Percentiles rank a stretch among this genome's conserved stretches.
These are phyloP conservation scores for Siphamia tubifer DNA, from an alignment of 2,113 vertebrate species.

Conservation along the genomic window DNA sequence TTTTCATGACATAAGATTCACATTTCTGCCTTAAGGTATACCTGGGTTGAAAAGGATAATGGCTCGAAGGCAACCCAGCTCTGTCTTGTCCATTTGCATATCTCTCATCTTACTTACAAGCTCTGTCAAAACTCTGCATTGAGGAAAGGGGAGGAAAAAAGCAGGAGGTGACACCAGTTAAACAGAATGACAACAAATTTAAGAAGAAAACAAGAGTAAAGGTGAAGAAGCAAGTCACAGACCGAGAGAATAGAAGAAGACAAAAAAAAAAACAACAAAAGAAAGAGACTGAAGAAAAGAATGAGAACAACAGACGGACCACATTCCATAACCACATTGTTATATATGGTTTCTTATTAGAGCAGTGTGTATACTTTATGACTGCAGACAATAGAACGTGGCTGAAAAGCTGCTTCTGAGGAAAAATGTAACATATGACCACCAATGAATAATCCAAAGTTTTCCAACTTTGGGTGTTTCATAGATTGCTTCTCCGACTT, in stretches of 20 bases:
- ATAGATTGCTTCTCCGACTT: not conserved
- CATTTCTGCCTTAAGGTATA: not conserved
- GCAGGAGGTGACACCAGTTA: not conserved
- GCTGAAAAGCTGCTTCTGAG: slow-evolving; percentile 42
- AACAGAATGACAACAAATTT: not conserved
- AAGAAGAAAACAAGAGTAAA: not conserved
- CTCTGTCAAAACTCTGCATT: slow-evolving; percentile 81
- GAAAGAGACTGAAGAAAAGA: not conserved
- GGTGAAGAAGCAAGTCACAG: not conserved
- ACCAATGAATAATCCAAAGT: not conserved
- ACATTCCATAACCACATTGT: not conserved
- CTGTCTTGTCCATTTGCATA: slow-evolving; percentile 87
- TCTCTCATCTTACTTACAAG: slow-evolving; percentile 86
- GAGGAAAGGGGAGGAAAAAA: not conserved
- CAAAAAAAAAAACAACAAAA: not conserved
- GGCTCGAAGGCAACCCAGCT: slow-evolving; percentile 88
- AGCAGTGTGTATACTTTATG: not conserved
- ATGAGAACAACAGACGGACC: slow-evolving; percentile 4
- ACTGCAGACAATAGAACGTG: not conserved
- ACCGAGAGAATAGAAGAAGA: not conserved
- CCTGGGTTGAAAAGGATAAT: slow-evolving; percentile 95
- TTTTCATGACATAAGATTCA: not conserved
- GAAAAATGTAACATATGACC: not conserved
- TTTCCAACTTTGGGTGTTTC: not conserved
- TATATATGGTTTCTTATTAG: not conserved